Evolutionary conservation across 2,888 invertebrate species (phyloP), one percentile per base, ranked within the genome.

Genomic region (Aleiodes alternator): DNA sequence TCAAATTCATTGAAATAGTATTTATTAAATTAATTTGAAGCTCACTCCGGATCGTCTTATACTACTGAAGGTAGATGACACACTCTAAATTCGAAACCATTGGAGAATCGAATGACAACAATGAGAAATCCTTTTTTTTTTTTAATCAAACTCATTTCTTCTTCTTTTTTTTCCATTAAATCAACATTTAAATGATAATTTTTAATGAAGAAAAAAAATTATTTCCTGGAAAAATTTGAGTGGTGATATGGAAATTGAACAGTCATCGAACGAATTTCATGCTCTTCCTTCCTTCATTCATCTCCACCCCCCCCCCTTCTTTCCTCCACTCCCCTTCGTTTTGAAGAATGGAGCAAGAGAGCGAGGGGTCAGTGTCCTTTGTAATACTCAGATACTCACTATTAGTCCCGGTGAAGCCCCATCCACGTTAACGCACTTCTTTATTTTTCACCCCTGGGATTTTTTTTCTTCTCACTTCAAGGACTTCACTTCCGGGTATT

Each of bases 21-120:
- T 51, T 64, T 23, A 23, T 38, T 69, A 29, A 16, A 29, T 66
- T 31, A 64, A 71, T 29, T 43, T 64, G 38, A 76, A 73, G 79
- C 79, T 80, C 79, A 81, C 79, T 79, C 76, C 80, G 83, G 80
- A 80, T 76, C 79, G 78, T 81, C 80, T 83, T 50, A 74, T 53
- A 79, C 85, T 82, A 84, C 83, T 82, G 82, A 82, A 72, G 84
- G 84, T 85, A 87, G 85, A 84, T 80, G 12, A 79, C 73, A 84
- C 87, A 87, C 87, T 88, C 87, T 88, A 87, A 88, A 88, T 88
- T 87, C 87, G 87, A 88, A 88, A 87, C 84, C 76, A 79, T 43
- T 71, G 68, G 70, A 16, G 70, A 75, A 53, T 66, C 64, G 66
- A 64, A 64, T 57, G 75, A 75, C 57, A 48, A 69, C 66, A 71